A percentile compares a stretch with the other conserved stretches of the same genome.
These are phyloP conservation scores for Andinoacara biseriatus DNA, from an alignment of 2,113 vertebrate species.

Conservation along the genomic window DNA sequence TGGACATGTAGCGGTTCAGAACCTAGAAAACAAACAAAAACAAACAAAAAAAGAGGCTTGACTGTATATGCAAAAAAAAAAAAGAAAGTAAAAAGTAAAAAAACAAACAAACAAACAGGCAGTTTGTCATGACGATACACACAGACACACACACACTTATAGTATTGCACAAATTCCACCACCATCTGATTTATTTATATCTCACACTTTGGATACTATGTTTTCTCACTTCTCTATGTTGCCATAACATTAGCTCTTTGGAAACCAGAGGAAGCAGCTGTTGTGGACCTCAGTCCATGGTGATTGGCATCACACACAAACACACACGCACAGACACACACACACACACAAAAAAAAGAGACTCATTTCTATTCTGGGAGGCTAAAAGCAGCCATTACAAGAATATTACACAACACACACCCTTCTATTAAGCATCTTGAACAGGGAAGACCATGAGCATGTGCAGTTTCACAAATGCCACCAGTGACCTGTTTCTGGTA, in stretches of 20 bases:
- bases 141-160: background rate
- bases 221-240: slow-evolving; percentile 13
- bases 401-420: background rate
- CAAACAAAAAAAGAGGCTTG: background rate
- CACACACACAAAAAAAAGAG: background rate
- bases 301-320: background rate
- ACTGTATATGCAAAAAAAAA: background rate
- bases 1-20: slow-evolving; percentile 93
- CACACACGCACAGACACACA: background rate
- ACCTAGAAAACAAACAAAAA: slow-evolving; percentile 79
- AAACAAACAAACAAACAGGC: background rate
- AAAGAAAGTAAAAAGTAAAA: background rate
- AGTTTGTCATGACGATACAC: background rate
- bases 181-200: background rate
- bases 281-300: background rate
- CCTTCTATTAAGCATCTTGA: background rate
- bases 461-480: no score
- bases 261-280: slow-evolving; percentile 7
- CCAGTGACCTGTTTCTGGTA: background rate
- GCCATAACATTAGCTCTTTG: slow-evolving; percentile 15
- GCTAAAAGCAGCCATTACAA: background rate
- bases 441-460: background rate
- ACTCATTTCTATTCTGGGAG: background rate
- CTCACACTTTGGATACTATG: background rate
- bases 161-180: background rate